Evolutionary conservation across 2,113 vertebrate species (phyloP).

Genomic region (Rhea pennata): DNA sequence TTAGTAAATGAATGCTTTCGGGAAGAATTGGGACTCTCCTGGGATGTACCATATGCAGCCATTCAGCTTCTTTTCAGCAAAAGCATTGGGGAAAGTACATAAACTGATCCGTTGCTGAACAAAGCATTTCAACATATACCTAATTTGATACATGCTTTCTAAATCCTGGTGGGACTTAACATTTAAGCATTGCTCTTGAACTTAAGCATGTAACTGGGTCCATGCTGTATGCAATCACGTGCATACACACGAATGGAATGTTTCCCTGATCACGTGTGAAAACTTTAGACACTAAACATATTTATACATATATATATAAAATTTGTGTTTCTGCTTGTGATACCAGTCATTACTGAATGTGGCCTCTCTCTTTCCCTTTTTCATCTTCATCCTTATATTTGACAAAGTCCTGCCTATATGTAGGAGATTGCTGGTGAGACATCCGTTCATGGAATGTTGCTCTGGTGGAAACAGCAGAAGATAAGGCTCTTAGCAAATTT

Average conservation of each 20-base stretch:
- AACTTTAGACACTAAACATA: not conserved
- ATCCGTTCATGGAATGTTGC: not conserved
- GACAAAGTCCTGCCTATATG: not conserved
- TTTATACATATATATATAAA: too few species aligned
- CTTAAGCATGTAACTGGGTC: not conserved
- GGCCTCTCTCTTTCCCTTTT: not conserved
- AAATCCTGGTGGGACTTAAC: not conserved
- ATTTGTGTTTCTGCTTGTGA: not conserved
- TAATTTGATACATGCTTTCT: slow-evolving; percentile 8
- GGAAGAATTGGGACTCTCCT: slow-evolving; percentile 9
- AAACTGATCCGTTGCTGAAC: slow-evolving; percentile 31
- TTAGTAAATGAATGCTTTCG: not conserved
- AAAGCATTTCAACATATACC: slow-evolving; percentile 34
- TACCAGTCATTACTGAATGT: not conserved
- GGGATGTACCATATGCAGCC: not conserved
- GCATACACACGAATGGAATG: accelerated
- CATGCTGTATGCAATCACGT: not conserved
- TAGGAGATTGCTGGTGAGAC: not conserved
- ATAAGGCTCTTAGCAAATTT: not conserved
- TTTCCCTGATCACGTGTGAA: not conserved
- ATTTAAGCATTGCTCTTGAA: slow-evolving; percentile 4
- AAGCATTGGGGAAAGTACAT: not conserved
- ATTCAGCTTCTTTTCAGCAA: slow-evolving; percentile 3
- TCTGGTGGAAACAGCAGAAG: not conserved
- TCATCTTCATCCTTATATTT: not conserved